A percentile compares a stretch with the other conserved stretches of the same genome.
These are phyloP conservation scores for Chymomyza caudatula DNA, from an alignment of 2,888 invertebrate genomes.

Conservation along the genomic window DNA sequence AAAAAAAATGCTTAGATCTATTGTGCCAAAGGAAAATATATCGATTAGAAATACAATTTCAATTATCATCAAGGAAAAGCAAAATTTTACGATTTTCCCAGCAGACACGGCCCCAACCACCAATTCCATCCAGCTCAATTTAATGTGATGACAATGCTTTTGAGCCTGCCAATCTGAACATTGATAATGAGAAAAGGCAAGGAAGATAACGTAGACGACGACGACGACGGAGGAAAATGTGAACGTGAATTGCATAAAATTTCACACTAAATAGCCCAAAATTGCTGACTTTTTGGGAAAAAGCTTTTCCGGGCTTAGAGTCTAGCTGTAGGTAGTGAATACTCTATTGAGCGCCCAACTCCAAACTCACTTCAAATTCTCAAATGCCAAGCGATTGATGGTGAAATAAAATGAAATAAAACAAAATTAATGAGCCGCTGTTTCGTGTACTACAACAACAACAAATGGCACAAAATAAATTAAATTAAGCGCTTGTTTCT, in stretches of 20 bases:
- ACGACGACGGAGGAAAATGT: slow-evolving; percentile 25
- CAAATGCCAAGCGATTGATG: slow-evolving; percentile 51
- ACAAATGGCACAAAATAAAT: slow-evolving; percentile 57
- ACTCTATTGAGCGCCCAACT: neutral
- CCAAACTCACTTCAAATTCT: slow-evolving; percentile 27
- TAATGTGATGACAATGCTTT: slow-evolving; percentile 4
- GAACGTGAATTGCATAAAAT: slow-evolving; percentile 68
- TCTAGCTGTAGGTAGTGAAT: no score
- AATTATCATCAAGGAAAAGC: slow-evolving; percentile 48
- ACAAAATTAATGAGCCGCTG: slow-evolving; percentile 66
- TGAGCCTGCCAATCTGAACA: slow-evolving; percentile 16
- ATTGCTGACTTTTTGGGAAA: slow-evolving; percentile 43
- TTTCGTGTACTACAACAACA: slow-evolving; percentile 41
- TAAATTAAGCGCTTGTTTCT: slow-evolving; percentile 65
- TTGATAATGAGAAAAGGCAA: slow-evolving; percentile 31
- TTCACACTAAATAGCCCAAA: slow-evolving; percentile 53
- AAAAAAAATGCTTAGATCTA: neutral
- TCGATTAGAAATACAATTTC: slow-evolving; percentile 57
- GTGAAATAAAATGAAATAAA: slow-evolving; percentile 62
- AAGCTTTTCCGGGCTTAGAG: slow-evolving; percentile 6
- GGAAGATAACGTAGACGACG: neutral
- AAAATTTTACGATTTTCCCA: slow-evolving; percentile 34
- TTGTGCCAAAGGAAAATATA: slow-evolving; percentile 16
- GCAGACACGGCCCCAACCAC: neutral
- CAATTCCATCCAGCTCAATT: neutral